A percentile compares a stretch with the other conserved stretches of the same genome.
phyloP scores from a whole-genome alignment of 2,113 vertebrate species.

The Mesembrinibis cayennensis region DNA sequence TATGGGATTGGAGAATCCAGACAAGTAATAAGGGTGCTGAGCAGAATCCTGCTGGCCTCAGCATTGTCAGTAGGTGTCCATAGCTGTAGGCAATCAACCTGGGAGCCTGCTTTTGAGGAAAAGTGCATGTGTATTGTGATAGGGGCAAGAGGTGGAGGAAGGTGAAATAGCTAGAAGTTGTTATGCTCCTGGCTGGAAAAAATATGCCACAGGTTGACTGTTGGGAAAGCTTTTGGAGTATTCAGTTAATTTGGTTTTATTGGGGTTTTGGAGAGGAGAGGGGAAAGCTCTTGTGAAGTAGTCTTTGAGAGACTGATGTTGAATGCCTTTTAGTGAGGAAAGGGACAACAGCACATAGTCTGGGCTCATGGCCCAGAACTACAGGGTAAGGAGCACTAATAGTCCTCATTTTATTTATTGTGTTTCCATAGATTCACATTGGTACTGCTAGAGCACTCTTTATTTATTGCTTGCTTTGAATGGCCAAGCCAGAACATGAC shows the following conservation, averaged over 20 bases:
- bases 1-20: background rate
- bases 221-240: background rate
- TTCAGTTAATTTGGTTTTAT: background rate
- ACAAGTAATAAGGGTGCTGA: background rate
- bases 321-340: background rate
- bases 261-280: background rate
- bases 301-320: background rate
- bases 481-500: background rate
- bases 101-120: background rate
- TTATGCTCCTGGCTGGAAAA: background rate
- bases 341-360: background rate
- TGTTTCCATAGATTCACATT: background rate
- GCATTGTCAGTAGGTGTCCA: background rate
- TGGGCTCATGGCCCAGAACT: background rate
- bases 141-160: background rate
- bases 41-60: background rate
- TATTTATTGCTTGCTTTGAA: slow-evolving; percentile 9
- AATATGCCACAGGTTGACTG: background rate
- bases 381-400: background rate
- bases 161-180: background rate
- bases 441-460: background rate
- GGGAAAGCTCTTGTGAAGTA: background rate
- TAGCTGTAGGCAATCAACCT: background rate
- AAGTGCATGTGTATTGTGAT: background rate
- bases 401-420: background rate